Conservation (phyloP, 1,140 invertebrate genomes). For the Drosophila virilis region DNA sequence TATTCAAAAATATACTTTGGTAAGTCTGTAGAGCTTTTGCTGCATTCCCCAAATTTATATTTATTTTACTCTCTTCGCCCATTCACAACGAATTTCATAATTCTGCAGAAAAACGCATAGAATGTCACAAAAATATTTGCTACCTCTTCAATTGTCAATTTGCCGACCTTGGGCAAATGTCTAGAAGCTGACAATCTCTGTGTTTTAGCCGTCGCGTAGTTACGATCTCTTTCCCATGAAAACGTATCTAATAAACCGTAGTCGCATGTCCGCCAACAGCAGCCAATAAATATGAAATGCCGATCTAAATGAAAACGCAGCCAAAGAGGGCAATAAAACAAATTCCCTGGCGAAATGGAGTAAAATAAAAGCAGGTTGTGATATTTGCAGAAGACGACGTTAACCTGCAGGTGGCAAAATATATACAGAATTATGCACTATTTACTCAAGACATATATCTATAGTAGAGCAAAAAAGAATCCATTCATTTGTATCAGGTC, state of each 20-base stretch:
- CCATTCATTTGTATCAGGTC: too few species aligned
- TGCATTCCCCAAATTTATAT: too few species aligned
- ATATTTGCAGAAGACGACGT: background rate
- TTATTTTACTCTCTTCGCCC: too few species aligned
- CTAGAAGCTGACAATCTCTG: background rate
- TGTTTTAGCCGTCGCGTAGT: background rate
- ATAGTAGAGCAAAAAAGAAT: too few species aligned
- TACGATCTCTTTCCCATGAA: background rate
- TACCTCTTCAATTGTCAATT: slow-evolving; percentile 25
- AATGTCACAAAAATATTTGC: slow-evolving; percentile 11
- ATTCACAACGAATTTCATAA: background rate
- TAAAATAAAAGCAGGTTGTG: slow-evolving; percentile 1
- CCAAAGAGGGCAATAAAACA: slow-evolving; percentile 10
- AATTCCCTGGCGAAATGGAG: slow-evolving; percentile 18
- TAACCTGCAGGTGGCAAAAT: background rate
- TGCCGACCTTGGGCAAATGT: background rate
- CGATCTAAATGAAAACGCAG: slow-evolving; percentile 24
- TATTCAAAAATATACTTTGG: too few species aligned
- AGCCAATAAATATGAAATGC: slow-evolving; percentile 29
- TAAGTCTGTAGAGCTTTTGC: too few species aligned
- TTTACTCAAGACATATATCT: too few species aligned
- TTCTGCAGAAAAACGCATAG: background rate
- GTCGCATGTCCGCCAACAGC: slow-evolving; percentile 3
- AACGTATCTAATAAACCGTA: slow-evolving; percentile 19
- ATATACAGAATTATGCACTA: background rate